phyloP scores from a whole-genome alignment of 2,888 invertebrate species.

The Smittia sp. region DNA sequence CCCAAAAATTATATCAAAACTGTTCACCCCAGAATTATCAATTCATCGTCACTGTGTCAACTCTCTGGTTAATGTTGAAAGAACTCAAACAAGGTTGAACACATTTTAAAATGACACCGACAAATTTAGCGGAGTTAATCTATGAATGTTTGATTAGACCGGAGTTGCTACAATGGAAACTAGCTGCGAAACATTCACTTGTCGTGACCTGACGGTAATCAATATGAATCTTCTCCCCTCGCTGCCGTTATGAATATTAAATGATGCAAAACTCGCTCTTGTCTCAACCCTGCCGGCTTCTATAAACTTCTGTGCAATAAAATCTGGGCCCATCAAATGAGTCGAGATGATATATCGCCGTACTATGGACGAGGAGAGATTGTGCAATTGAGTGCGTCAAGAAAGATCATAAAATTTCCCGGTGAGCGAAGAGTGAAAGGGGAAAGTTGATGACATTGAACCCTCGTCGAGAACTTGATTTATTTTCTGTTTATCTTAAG shows the following conservation, averaged over 20 bases:
- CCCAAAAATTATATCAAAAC: too few relatives aligned
- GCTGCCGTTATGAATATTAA: conserved; percentile 23
- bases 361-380: not conserved
- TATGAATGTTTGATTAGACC: not conserved
- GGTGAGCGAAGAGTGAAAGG: not conserved
- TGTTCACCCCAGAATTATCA: too few relatives aligned
- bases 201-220: conserved; percentile 14
- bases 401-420: not conserved
- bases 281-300: not conserved
- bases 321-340: conserved; percentile 3
- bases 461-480: not conserved
- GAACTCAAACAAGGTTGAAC: not conserved
- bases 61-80: too few relatives aligned
- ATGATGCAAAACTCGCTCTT: not conserved
- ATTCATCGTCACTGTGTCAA: too few relatives aligned
- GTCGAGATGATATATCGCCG: conserved; percentile 23
- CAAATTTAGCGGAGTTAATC: not conserved
- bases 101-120: not conserved
- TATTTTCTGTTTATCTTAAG: too few relatives aligned
- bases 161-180: not conserved
- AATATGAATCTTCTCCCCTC: conserved; percentile 16
- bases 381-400: not conserved
- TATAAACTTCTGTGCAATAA: not conserved
- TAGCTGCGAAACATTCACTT: not conserved
- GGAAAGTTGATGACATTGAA: conserved; percentile 7